Evolutionary conservation across 2,888 invertebrate genomes (phyloP), one percentile per base, ranked within the genome.

Genomic region (Yponomeuta cagnagella): DNA sequence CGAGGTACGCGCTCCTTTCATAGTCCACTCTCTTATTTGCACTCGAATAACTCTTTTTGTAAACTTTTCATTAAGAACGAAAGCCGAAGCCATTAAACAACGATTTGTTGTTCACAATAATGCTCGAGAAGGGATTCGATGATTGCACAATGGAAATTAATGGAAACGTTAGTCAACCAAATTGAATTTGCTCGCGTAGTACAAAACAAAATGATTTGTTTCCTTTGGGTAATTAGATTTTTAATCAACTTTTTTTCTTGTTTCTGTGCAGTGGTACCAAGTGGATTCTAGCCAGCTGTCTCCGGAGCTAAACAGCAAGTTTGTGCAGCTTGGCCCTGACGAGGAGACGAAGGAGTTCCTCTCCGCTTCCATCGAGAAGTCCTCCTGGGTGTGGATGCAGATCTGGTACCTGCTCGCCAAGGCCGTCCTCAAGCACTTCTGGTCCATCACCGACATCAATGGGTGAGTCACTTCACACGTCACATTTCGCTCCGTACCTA

Each of bases 361-460:
- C 69, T 93, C 95, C 71, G 88, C 93, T 71, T 96, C 97, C 77
- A 94, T 95, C 75, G 95, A 96, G 76, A 96, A 97, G 84, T 96
- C 97, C 3, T 96, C 97, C 77, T 96, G 96, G 93, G 89, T 98
- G 72, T 95, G 97, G 89, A 95, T 96, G 43, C 98, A 99, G 88
- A 93, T 98, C 74, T 98, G 97, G 95, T 97, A 98, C 88, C 94
- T 97, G 63, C 78, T 99, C 63, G 97, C 96, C 23, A 96, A 96
- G 78, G 94, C 96, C n/a, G 89, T 98, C 64, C 93, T 99, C 31
- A 95, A 96, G 74, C 95, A 96, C 89, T 98, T 99, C 91, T 96
- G 98, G 95, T 97, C 98, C 48, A 96, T 97, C 84, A 99, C 99
- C 2, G 98, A 98, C 77, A 97, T 98, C 75, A 99, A 99, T 90